Percentiles rank a stretch among this genome's conserved stretches.
These are phyloP conservation scores for Leucophenga varia DNA, from an alignment of 1,140 invertebrate species.

Conservation along the genomic window DNA sequence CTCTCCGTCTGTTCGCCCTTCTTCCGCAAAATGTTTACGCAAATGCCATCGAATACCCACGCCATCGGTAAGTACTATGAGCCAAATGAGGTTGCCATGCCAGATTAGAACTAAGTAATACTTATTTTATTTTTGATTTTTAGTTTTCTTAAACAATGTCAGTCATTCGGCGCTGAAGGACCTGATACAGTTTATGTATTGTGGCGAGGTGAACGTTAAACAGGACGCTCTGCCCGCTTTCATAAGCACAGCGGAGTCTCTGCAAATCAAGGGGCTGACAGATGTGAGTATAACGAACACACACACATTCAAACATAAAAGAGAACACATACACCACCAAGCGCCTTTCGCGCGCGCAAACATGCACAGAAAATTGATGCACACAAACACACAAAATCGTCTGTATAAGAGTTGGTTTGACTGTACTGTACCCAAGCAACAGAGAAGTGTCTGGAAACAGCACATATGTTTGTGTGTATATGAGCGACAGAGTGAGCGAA, in stretches of 20 bases:
- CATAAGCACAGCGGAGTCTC: conserved; percentile 80
- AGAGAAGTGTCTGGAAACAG: no score
- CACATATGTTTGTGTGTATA: no score
- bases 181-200: conserved; percentile 84
- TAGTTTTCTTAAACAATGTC: conserved; percentile 82
- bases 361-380: conserved; percentile 1
- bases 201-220: conserved; percentile 82
- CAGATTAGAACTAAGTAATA: not conserved
- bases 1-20: conserved; percentile 83
- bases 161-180: conserved; percentile 73
- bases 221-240: conserved; percentile 80
- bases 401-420: conserved; percentile 42
- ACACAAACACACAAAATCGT: conserved; percentile 4
- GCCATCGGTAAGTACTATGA: conserved; percentile 59
- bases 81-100: no score
- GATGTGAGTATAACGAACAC: conserved; percentile 45
- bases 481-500: conserved; percentile 8
- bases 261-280: conserved; percentile 82
- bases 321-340: conserved; percentile 12
- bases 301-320: conserved; percentile 8
- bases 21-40: conserved; percentile 78
- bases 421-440: conserved; percentile 32
- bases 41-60: conserved; percentile 65
- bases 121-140: conserved; percentile 33
- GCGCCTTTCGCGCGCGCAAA: conserved; percentile 19